Conservation (phyloP, 2,888 invertebrate genomes). For the Schrankia costaestrigalis region DNA sequence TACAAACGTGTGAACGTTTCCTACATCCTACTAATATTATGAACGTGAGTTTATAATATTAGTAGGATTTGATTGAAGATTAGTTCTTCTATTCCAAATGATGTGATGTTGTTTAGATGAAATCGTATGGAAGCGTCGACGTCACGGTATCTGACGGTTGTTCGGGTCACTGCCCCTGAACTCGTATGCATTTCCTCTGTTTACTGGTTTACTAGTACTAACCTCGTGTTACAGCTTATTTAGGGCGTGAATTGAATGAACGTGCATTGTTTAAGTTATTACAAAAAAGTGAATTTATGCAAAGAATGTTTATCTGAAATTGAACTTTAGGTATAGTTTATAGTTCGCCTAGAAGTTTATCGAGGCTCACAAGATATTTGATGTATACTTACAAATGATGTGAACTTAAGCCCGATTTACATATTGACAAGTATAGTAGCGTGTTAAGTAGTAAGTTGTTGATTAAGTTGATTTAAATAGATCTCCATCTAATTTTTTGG, state of each 20-base stretch:
- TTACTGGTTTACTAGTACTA: slow-evolving; percentile 41
- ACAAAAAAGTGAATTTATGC: slow-evolving; percentile 9
- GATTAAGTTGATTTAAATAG: too few species aligned
- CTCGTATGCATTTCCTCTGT: slow-evolving; percentile 64
- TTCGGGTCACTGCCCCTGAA: slow-evolving; percentile 75
- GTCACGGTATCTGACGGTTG: slow-evolving; percentile 58
- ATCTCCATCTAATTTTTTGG: too few species aligned
- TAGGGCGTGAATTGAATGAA: slow-evolving; percentile 53
- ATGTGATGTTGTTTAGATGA: slow-evolving; percentile 24
- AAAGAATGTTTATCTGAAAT: slow-evolving; percentile 13
- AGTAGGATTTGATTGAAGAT: background rate
- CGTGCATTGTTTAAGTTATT: slow-evolving; percentile 27
- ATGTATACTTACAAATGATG: too few species aligned
- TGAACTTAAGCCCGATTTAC: too few species aligned
- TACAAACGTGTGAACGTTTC: too few species aligned
- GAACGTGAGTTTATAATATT: too few species aligned
- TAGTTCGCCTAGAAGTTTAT: too few species aligned
- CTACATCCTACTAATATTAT: too few species aligned
- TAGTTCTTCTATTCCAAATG: slow-evolving; percentile 15
- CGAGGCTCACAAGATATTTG: too few species aligned
- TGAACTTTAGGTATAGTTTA: too few species aligned
- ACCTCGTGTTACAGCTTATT: slow-evolving; percentile 46
- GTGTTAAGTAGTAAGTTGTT: too few species aligned
- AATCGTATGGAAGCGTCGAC: slow-evolving; percentile 31
- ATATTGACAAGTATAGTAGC: too few species aligned